Conservation (phyloP, 2,888 invertebrate genomes). For the Pediacus dermestoides region DNA sequence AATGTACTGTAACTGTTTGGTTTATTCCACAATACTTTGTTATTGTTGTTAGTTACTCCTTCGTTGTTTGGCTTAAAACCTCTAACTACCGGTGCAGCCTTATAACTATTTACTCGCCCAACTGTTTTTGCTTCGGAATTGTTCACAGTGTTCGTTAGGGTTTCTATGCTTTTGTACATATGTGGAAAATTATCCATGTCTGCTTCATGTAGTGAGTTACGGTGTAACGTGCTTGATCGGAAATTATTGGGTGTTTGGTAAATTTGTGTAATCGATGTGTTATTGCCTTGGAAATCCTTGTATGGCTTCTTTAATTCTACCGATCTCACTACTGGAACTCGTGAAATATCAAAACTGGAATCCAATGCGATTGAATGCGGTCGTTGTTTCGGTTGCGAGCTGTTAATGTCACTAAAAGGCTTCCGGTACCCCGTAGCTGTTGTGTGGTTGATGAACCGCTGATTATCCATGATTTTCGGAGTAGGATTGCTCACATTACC, state of each 20-base stretch:
- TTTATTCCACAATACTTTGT: conserved; percentile 34
- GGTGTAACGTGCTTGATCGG: conserved; percentile 10
- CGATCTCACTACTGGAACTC: conserved; percentile 51
- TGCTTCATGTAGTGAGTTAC: conserved; percentile 16
- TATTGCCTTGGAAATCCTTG: conserved; percentile 35
- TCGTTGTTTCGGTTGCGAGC: conserved; percentile 29
- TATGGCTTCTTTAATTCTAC: conserved; percentile 53
- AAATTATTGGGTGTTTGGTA: conserved; percentile 24
- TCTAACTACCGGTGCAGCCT: conserved; percentile 42
- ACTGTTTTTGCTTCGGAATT: too few species aligned
- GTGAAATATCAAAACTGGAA: conserved; percentile 42
- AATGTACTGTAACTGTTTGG: conserved; percentile 31
- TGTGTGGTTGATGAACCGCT: conserved; percentile 30
- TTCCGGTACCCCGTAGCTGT: conserved; percentile 41
- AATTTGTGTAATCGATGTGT: conserved; percentile 43
- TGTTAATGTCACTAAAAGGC: conserved; percentile 41
- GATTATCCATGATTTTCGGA: conserved; percentile 22
- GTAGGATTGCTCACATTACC: conserved; percentile 25
- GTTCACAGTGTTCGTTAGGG: conserved; percentile 13
- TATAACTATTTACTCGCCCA: conserved; percentile 40
- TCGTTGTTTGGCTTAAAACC: conserved; percentile 47
- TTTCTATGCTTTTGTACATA: conserved; percentile 21
- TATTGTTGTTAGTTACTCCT: conserved; percentile 22
- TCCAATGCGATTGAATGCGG: conserved; percentile 46
- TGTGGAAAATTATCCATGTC: conserved; percentile 18